A percentile compares a stretch with the other conserved stretches of the same genome.
Evolutionary conservation across 2,888 invertebrate species (phyloP).

Genomic region (Drosophila stalkeri): DNA sequence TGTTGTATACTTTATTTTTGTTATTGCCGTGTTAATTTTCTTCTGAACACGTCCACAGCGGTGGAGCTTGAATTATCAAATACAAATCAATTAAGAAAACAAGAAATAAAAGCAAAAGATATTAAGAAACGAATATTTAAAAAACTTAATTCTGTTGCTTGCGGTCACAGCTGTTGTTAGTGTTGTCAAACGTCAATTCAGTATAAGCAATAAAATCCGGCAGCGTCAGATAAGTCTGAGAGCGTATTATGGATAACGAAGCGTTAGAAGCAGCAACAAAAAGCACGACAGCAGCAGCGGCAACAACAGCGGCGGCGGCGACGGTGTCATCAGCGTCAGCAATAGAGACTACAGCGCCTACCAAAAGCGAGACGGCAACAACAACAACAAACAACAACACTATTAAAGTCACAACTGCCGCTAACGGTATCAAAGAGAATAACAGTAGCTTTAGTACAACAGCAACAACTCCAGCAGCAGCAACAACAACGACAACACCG

Average conservation of each 20-base stretch:
- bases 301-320: conserved; percentile 36
- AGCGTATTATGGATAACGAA: conserved; percentile 83
- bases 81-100: conserved; percentile 49
- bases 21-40: conserved; percentile 66
- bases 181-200: conserved; percentile 47
- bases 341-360: conserved; percentile 48
- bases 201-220: conserved; percentile 30
- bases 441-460: conserved; percentile 83
- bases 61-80: conserved; percentile 63
- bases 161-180: conserved; percentile 50
- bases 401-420: conserved; percentile 74
- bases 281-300: conserved; percentile 62
- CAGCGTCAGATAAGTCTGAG: conserved; percentile 61
- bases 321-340: conserved; percentile 37
- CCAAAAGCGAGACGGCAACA: conserved; percentile 68
- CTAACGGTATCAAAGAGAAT: conserved; percentile 84
- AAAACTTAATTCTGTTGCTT: conserved; percentile 41
- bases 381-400: conserved; percentile 61
- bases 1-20: conserved; percentile 45
- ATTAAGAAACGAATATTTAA: conserved; percentile 8
- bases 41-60: conserved; percentile 61
- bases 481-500: conserved; percentile 71
- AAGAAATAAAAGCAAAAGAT: conserved; percentile 19
- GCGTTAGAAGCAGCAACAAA: conserved; percentile 76
- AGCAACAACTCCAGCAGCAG: conserved; percentile 59